Percentiles rank a stretch among this genome's conserved stretches.
phyloP scores from a whole-genome alignment of 2,797 vertebrate species.

The Sebastes matsubarae region DNA sequence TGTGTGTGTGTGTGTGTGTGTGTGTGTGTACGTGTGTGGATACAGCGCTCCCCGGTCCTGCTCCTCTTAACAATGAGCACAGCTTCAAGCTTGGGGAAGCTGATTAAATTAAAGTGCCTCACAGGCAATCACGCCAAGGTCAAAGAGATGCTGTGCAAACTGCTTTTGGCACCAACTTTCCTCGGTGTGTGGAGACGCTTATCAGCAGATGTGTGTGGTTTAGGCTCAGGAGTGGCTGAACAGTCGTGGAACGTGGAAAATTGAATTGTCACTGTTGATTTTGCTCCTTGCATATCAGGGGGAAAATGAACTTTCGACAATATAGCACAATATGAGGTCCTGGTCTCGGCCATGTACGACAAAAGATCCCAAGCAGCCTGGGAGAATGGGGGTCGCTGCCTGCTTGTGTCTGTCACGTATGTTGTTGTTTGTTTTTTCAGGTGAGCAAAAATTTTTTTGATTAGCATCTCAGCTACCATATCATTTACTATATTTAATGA shows the following conservation, averaged over 20 bases:
- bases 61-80: slow-evolving; percentile 80
- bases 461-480: neutral
- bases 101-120: slow-evolving; percentile 87
- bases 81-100: slow-evolving; percentile 76
- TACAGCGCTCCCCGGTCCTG: slow-evolving; percentile 42
- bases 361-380: slow-evolving; percentile 28
- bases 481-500: slow-evolving; percentile 13
- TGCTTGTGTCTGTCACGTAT: neutral
- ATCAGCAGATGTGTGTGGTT: slow-evolving; percentile 76
- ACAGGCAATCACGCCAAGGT: slow-evolving; percentile 85
- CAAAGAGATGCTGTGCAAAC: slow-evolving; percentile 80
- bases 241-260: slow-evolving; percentile 71
- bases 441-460: slow-evolving; percentile 1
- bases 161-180: slow-evolving; percentile 77
- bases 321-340: slow-evolving; percentile 61
- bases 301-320: slow-evolving; percentile 73
- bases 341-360: slow-evolving; percentile 33
- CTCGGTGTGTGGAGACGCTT: slow-evolving; percentile 63
- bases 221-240: slow-evolving; percentile 46
- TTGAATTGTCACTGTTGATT: slow-evolving; percentile 84
- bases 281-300: slow-evolving; percentile 63
- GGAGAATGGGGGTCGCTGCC: slow-evolving; percentile 16
- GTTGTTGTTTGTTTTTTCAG: neutral
- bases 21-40: slow-evolving; percentile 22
- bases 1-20: slow-evolving; percentile 8